Evolutionary conservation across 2,888 invertebrate species (phyloP).

Genomic region (Apodemia duryi): DNA sequence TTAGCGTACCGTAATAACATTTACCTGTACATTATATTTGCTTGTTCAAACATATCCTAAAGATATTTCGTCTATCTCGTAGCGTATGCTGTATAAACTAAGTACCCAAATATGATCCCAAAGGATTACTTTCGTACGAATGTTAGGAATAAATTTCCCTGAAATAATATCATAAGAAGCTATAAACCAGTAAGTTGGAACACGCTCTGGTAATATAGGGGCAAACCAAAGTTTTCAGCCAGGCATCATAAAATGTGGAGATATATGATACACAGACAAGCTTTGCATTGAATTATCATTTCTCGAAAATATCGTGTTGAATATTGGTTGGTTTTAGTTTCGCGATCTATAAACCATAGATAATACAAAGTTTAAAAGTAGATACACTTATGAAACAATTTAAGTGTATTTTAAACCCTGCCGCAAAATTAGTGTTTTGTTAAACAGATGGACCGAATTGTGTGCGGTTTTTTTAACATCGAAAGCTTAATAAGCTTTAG

Average conservation of each 20-base stretch:
- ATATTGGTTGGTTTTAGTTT: slow-evolving; percentile 2
- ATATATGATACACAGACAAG: slow-evolving; percentile 10
- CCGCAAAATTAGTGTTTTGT: too few species aligned
- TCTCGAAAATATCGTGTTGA: neutral
- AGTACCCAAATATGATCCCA: slow-evolving; percentile 47
- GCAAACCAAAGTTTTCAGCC: slow-evolving; percentile 61
- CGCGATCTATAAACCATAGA: neutral
- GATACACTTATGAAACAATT: too few species aligned
- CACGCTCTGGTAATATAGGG: slow-evolving; percentile 60
- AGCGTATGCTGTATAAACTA: slow-evolving; percentile 8
- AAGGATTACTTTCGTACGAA: slow-evolving; percentile 63
- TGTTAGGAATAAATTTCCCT: slow-evolving; percentile 71
- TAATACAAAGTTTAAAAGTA: too few species aligned
- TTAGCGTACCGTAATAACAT: too few species aligned
- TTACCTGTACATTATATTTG: neutral
- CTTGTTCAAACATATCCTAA: neutral
- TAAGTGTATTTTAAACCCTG: too few species aligned
- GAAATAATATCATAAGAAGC: slow-evolving; percentile 74
- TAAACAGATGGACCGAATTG: too few species aligned
- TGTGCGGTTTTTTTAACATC: too few species aligned
- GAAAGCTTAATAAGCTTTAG: too few species aligned
- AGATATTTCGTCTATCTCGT: slow-evolving; percentile 4
- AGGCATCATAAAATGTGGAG: slow-evolving; percentile 32
- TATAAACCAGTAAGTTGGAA: slow-evolving; percentile 74
- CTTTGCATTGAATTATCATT: slow-evolving; percentile 13